Base-by-base conservation (phyloP, 2,888 invertebrate species). In the Zhuqinia jingwanae region DNA sequence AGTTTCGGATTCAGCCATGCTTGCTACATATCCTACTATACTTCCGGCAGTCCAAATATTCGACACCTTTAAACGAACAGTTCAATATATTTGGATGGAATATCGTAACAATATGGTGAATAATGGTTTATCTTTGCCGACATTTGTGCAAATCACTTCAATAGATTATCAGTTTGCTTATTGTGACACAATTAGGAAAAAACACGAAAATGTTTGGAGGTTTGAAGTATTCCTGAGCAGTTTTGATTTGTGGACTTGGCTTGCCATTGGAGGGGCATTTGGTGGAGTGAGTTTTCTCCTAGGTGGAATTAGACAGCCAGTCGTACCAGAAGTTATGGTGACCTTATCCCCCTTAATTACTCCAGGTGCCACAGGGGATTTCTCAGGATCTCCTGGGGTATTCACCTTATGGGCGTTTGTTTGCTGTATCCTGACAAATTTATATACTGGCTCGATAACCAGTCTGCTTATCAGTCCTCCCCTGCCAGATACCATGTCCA, bases 391-490 rank as follows among this genome's bases (percentile, higher is more conserved):
- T 3, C 20, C 56, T 3, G 27, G 15, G 6, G 8, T 56, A 6
- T 77, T 77, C 15, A 27, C 20, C 15, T 11, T 80, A 0, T 80
- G 80, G 80, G 3, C 20, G 20, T 6, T 68, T 2, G 25, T 22
- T 2, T 68, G 27, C 17, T 2, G 20, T 2, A 22, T 80, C 0
- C 2, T 80, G 3, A 42, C 27, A 13, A 80, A 68, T 42, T 80
- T 17, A 22, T 50, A 50, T 8, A 36, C 56, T 10, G 80, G 53
- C 5, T 1, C 11, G 36, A 25, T 80, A 11, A 80, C 80, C 13
- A 80, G 80, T 22, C 8, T 20, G 1, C 22, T 80, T 2, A 80
- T 80, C 1, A 68, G 53, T 42, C 80, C 80, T 0, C 50, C 65
- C 1, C 11, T 47, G 5, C 50, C 50, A 5, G 36, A 80, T 17